These are phyloP conservation scores for Gonioctena quinquepunctata DNA, from an alignment of 1,140 invertebrate species.

Conservation along the genomic window DNA sequence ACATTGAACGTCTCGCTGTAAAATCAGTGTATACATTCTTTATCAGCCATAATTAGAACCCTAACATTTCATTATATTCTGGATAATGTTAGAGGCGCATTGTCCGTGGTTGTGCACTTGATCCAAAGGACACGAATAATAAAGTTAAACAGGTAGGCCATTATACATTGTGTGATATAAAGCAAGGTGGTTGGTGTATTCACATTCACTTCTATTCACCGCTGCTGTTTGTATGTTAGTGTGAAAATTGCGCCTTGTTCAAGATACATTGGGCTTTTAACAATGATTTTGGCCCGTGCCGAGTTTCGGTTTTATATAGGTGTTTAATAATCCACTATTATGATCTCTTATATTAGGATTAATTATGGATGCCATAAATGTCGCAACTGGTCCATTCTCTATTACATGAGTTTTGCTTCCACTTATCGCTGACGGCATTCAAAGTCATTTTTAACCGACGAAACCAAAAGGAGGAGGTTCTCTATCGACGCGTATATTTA, in stretches of 20 bases:
- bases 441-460: no score
- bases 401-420: no score
- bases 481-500: no score
- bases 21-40: constrained; percentile 50
- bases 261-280: background rate
- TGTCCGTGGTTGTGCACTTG: constrained; percentile 51
- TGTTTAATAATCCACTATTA: no score
- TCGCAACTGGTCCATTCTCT: no score
- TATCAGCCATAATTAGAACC: constrained; percentile 48
- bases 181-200: constrained; percentile 42
- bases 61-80: constrained; percentile 50
- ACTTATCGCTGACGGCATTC: no score
- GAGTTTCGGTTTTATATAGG: no score
- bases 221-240: constrained; percentile 34
- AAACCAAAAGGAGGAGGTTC: no score
- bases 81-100: constrained; percentile 46
- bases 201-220: constrained; percentile 41
- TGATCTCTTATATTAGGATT: no score
- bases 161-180: constrained; percentile 48
- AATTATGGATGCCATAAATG: no score
- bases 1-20: constrained; percentile 39
- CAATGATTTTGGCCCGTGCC: constrained; percentile 7
- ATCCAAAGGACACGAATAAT: constrained; percentile 51
- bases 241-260: constrained; percentile 37
- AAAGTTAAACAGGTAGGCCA: constrained; percentile 51